These are phyloP conservation scores for Campoletis raptor DNA, from an alignment of 2,888 invertebrate species.

Conservation along the genomic window DNA sequence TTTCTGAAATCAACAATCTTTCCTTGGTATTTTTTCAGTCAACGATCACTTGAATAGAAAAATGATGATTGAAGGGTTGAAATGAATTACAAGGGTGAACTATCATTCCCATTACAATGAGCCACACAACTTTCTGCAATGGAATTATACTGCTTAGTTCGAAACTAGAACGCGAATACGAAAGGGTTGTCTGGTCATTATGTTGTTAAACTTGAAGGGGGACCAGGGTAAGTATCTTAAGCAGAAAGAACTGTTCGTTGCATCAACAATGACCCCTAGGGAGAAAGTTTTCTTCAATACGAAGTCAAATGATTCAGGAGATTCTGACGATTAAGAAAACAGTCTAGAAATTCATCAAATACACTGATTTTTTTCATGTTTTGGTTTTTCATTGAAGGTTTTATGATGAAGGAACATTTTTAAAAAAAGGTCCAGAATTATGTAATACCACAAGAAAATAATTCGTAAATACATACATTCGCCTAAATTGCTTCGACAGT, in stretches of 20 bases:
- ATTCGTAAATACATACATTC: background rate
- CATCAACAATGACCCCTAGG: background rate
- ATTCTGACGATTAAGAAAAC: background rate
- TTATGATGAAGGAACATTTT: background rate
- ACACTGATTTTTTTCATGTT: background rate
- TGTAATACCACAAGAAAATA: background rate
- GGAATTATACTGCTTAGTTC: background rate
- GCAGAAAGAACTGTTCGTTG: background rate
- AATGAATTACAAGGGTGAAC: background rate
- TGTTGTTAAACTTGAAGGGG: slow-evolving; percentile 26
- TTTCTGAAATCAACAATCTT: background rate
- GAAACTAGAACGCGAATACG: background rate
- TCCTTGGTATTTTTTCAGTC: background rate
- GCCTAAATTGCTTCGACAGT: background rate
- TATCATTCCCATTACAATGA: background rate
- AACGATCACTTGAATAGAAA: background rate
- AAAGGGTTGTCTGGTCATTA: slow-evolving; percentile 36
- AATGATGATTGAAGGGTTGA: background rate
- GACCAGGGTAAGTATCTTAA: background rate
- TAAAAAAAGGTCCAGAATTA: background rate
- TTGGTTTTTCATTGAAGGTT: background rate
- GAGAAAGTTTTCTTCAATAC: background rate
- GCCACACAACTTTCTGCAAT: slow-evolving; percentile 26
- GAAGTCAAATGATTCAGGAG: background rate
- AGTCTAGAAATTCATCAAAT: background rate